Conservation (phyloP, 2,888 invertebrate species). For the Chesias legatella region DNA sequence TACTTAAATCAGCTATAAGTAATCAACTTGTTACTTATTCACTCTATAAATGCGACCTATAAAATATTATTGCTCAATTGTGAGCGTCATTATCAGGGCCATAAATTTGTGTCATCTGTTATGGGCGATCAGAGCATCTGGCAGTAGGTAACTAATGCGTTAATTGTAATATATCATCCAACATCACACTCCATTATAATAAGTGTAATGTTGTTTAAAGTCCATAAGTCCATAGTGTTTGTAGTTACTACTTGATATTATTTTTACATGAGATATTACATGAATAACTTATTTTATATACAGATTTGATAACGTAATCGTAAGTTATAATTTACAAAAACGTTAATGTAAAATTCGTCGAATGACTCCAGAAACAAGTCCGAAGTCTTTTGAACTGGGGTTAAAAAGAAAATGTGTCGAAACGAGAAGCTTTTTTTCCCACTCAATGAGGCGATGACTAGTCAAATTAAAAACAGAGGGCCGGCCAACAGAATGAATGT, state of each 20-base stretch:
- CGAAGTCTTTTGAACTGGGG: constrained; percentile 4
- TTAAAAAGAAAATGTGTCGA: constrained; percentile 37
- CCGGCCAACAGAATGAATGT: constrained; percentile 54
- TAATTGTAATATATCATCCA: constrained; percentile 37
- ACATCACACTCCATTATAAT: too few relatives aligned
- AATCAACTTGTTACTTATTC: too few relatives aligned
- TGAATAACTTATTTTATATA: too few relatives aligned
- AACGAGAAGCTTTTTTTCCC: constrained; percentile 52
- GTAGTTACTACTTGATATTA: too few relatives aligned
- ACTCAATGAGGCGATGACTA: constrained; percentile 53
- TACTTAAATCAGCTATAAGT: too few relatives aligned
- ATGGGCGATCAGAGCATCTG: constrained; percentile 50
- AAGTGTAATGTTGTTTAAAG: too few relatives aligned
- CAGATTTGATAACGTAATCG: too few relatives aligned
- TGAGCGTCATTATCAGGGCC: constrained; percentile 27
- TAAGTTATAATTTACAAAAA: too few relatives aligned
- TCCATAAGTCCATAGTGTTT: too few relatives aligned
- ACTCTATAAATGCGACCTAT: too few relatives aligned
- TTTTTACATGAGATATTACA: too few relatives aligned
- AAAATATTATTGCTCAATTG: constrained; percentile 2
- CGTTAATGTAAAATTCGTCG: too few relatives aligned
- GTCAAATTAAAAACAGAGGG: constrained; percentile 60
- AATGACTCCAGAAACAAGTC: constrained; percentile 18
- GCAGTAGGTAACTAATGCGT: constrained; percentile 37
- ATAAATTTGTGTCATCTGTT: constrained; percentile 50